Percentiles rank a stretch among this genome's conserved stretches.
Evolutionary conservation across 2,888 invertebrate genomes (phyloP).

Genomic region (Eucriotettix oculatus): DNA sequence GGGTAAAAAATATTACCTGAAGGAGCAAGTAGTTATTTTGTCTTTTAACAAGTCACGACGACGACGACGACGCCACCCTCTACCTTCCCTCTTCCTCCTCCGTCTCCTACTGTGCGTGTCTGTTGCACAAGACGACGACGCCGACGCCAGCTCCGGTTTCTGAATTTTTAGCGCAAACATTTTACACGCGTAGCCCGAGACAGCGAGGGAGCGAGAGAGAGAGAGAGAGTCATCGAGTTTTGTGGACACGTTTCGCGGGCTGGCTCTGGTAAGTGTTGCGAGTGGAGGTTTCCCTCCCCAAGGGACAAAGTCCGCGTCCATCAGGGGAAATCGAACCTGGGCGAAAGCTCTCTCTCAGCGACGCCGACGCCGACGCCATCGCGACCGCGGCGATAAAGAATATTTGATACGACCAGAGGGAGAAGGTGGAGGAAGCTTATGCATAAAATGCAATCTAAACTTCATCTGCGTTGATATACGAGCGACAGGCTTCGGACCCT

Average conservation of each 20-base stretch:
- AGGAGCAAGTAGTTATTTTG: too few species aligned
- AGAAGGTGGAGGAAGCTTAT: conserved; percentile 5
- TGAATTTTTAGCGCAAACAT: background rate
- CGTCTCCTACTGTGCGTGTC: too few species aligned
- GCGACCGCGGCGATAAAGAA: conserved; percentile 1
- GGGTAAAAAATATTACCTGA: too few species aligned
- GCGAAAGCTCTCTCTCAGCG: background rate
- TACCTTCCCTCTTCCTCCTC: too few species aligned
- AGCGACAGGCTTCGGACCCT: background rate
- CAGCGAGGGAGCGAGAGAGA: too few species aligned
- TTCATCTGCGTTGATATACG: conserved; percentile 8
- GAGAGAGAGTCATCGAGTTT: too few species aligned
- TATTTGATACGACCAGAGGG: conserved; percentile 8
- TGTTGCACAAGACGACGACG: too few species aligned
- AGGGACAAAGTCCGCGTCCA: background rate
- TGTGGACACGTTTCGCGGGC: background rate
- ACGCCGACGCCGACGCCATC: background rate
- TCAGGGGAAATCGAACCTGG: background rate
- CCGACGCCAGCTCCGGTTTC: background rate
- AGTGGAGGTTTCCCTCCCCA: background rate
- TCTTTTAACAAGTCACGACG: too few species aligned
- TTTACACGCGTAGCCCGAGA: too few species aligned
- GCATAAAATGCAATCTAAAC: conserved; percentile 13
- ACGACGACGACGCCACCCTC: too few species aligned
- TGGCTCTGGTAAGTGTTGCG: background rate